phyloP scores from a whole-genome alignment of 1,140 invertebrate genomes.

The Zaprionus vittiger region DNA sequence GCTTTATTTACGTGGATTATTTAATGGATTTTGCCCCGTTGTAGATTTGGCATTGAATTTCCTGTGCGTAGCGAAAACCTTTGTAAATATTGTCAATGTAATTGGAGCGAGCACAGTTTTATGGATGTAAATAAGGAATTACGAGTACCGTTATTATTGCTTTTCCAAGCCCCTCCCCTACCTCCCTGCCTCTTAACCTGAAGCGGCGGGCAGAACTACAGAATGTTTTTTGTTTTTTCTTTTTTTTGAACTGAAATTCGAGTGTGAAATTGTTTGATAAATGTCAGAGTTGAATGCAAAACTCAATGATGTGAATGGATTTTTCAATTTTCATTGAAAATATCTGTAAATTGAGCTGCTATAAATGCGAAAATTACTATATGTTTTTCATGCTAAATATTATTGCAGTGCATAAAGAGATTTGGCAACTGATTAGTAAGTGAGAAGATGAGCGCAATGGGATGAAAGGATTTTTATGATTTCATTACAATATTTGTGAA shows the following conservation, averaged over 20 bases:
- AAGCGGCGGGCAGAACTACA: neutral
- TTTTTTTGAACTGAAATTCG: neutral
- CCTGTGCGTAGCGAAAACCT: constrained; percentile 41
- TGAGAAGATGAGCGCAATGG: neutral
- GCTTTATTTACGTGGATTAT: constrained; percentile 75
- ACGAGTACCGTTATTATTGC: constrained; percentile 25
- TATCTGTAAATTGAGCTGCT: neutral
- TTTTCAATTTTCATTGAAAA: neutral
- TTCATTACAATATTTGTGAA: neutral
- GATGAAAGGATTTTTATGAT: neutral
- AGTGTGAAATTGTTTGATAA: constrained; percentile 11
- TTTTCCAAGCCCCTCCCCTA: neutral
- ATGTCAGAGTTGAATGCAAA: neutral
- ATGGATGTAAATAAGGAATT: constrained; percentile 39
- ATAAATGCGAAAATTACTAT: neutral
- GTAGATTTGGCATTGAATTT: constrained; percentile 70
- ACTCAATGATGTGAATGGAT: constrained; percentile 3
- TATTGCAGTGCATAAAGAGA: neutral
- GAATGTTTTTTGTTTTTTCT: neutral
- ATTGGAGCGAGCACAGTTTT: constrained; percentile 63
- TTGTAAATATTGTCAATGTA: constrained; percentile 73
- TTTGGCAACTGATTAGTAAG: neutral
- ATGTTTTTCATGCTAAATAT: neutral
- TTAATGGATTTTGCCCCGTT: constrained; percentile 68
- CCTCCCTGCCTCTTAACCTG: neutral